Base-by-base conservation (phyloP, 2,888 invertebrate genomes). In the Pinctada fucata region DNA sequence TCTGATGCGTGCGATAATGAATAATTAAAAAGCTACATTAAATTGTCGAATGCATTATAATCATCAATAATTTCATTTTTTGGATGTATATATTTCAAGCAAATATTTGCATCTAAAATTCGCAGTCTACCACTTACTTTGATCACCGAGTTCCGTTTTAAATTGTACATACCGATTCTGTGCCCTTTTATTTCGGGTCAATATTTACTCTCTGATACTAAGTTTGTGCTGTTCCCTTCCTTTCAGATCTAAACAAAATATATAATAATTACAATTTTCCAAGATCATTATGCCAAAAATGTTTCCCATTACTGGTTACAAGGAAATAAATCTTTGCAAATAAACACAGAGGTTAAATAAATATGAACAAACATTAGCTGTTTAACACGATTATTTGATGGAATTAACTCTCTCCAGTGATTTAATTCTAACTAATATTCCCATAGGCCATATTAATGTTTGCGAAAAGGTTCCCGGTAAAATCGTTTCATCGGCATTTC, bases 191-290 rank as follows among this genome's bases (percentile, higher is more conserved):
- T 13, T 58, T 72, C 49, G 47, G 31, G 72, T 72, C 72, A 72
- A 72, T 52, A 72, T 52, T 72, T 50, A 45, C 47, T 72, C 45
- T 58, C 47, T 52, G 16, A 58, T 52, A 72, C 58, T 52, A 50
- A 50, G 72, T 52, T 13, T 13, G 58, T 58, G 58, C 13, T 13
- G 6, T 58, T 10, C 13, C 58, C 58, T 13, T 13, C 72, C 47
- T 72, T 16, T 8, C n/a, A 72, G 52, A 47, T 50, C 72, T 31
- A 47, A 13, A 52, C 47, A 52, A 31, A 52, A 72, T 72, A 58
- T 31, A 72, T 58, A 72, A 72, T 72, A 72, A 72, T 72, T 52
- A 72, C 50, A 71, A 69, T 52, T 31, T 72, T 72, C 72, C 52
- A 51, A 52, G 58, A 52, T 52, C 51, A 72, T 72, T 72, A 72